Conservation (phyloP, 2,113 vertebrate genomes). For the Psettodes erumei region DNA sequence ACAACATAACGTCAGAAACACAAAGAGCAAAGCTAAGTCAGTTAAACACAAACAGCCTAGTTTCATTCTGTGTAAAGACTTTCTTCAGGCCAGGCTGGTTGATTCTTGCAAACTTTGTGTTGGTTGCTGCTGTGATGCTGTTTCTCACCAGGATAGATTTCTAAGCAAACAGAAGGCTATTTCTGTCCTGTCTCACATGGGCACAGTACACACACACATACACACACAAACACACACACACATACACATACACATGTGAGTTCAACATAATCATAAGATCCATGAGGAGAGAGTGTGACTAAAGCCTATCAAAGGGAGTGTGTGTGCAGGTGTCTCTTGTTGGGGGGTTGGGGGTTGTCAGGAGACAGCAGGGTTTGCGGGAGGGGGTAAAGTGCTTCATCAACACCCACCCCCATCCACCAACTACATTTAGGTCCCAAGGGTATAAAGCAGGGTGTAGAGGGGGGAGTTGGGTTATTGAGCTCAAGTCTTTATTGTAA, state of each 20-base stretch:
- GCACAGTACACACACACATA: neutral
- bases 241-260: neutral
- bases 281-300: constrained; percentile 31
- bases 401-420: neutral
- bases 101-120: neutral
- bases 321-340: constrained; percentile 37
- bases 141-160: constrained; percentile 1
- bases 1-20: neutral
- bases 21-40: neutral
- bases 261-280: constrained; percentile 5
- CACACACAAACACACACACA: constrained; percentile 2
- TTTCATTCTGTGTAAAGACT: neutral
- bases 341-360: constrained; percentile 22
- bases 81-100: neutral
- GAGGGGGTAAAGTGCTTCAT: constrained; percentile 21
- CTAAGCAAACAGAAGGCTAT: neutral
- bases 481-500: constrained; percentile 60
- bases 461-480: constrained; percentile 22
- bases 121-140: neutral
- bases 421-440: constrained; percentile 29
- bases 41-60: neutral
- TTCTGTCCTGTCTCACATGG: neutral
- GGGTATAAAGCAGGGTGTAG: constrained; percentile 32
- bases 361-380: constrained; percentile 44
- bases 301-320: constrained; percentile 21